phyloP scores from a whole-genome alignment of 2,113 vertebrate species.

The Lonchura striata region DNA sequence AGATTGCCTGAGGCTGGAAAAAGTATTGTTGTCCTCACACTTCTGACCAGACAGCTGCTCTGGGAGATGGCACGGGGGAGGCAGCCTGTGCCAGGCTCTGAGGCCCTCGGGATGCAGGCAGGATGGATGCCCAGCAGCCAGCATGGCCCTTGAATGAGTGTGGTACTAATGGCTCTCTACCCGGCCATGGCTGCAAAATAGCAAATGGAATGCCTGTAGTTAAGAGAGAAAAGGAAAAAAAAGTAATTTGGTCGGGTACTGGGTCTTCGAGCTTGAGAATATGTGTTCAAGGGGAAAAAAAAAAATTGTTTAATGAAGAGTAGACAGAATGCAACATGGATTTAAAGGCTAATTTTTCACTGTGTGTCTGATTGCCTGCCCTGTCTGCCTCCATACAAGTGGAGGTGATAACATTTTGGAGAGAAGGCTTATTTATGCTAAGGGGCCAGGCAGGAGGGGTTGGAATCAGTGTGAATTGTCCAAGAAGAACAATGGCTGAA shows the following conservation, averaged over 20 bases:
- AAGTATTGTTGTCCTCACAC: background rate
- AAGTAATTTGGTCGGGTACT: background rate
- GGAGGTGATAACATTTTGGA: conserved; percentile 6
- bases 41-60: background rate
- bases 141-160: background rate
- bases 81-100: background rate
- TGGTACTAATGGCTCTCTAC: background rate
- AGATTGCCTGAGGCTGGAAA: background rate
- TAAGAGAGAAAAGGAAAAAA: background rate
- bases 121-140: background rate
- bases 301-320: background rate
- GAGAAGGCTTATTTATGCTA: conserved; percentile 11
- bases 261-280: background rate
- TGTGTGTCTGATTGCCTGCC: conserved; percentile 9
- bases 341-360: conserved; percentile 21
- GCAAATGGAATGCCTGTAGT: background rate
- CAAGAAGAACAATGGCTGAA: conserved; percentile 6
- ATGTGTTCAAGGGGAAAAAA: background rate
- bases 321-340: background rate
- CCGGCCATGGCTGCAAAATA: background rate
- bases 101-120: background rate
- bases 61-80: background rate
- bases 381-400: background rate
- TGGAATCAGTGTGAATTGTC: conserved; percentile 37
- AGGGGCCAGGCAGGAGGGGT: background rate